Base-by-base conservation (phyloP, 1,140 invertebrate species). In the Amyelois transitella region DNA sequence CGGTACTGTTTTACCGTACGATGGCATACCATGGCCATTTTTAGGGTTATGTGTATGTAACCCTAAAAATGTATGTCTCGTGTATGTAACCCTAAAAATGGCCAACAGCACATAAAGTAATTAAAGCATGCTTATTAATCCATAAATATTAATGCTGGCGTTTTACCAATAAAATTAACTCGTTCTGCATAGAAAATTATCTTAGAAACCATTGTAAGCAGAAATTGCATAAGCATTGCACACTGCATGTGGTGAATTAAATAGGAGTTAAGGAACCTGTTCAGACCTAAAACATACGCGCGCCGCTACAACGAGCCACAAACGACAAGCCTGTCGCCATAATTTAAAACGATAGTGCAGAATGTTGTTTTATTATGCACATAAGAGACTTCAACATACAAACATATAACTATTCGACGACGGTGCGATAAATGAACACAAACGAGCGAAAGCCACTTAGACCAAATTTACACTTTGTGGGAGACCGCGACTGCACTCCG, bases 381-480 rank as follows among this genome's bases (percentile, higher is more conserved):
- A 75, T 73, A 75, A 67, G 66, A 74, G 60, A 72, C 67, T 75
- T 76, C 68, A 73, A 72, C 66, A 64, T 75, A 70, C 65, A 67
- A 77, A 74, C 76, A 81, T 77, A 77, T 80, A 76, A 72, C 75
- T 68, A 72, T 63, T 64, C 62, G 72, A 76, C 74, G 61, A 76
- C 72, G 67, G 67, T 58, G 61, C 64, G 71, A 72, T 85, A 84
- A 85, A 81, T 77, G 74, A 77, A 69, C 67, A 72, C 76, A 81
- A 84, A 84, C 77, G 80, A 79, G 83, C 78, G 79, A 82, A 82
- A 81, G 81, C 74, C 69, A 81, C 77, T 86, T 82, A 84, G 76
- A 86, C 77, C 79, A 75, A 86, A 84, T 87, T 86, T 84, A 87
- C 78, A 81, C 84, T 87, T 83, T 69, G 84, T 84, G 84, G 84